Evolutionary conservation across 2,888 invertebrate species (phyloP), one percentile per base, ranked within the genome.

Genomic region (Tenthredo amoena): DNA sequence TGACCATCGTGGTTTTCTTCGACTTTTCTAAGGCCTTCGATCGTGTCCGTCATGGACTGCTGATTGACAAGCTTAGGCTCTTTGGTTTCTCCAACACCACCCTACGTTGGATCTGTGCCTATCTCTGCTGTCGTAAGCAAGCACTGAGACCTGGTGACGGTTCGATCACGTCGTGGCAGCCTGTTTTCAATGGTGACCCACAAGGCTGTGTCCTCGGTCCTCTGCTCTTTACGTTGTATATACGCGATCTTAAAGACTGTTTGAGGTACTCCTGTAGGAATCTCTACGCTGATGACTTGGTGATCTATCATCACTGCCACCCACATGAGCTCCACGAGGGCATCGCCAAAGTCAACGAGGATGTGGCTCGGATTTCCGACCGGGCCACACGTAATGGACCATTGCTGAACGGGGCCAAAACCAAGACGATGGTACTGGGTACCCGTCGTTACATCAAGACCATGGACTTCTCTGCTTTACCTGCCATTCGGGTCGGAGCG

Each of bases 11-110:
- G 47, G 34, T 84, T 9, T 31, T 84, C n/a, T 84, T 84, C 12
- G 84, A 84, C 18, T 84, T 84, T n/a, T 76, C 62, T 12, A 84
- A 76, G 7, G 84, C 84, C 47, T 84, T 84, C 9, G 84, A 84
- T 58, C 18, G 58, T 15, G 76, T 84, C 2, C 21, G 37, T 9
- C 76, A 84, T 9, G 74, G 7, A 7, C 21, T n/a, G 12, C 40
- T 84, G 3, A n/a, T 76, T 3, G 58, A 37, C 37, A 74, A 76
- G 18, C 84, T 84, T 9, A 15, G 62, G 34, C 50, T 31, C 2
- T 37, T 76, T 2, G 72, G 71, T 18, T 58, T 84, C n/a, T 84
- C 76, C 2, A 34, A 15, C 21, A 6, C 34, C 3, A 9, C 55
- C 1, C 21, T 84, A 1, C 43, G 34, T n/a, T 84, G 84, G 84